Percentiles rank a stretch among this genome's conserved stretches.
Evolutionary conservation across 2,113 vertebrate species (phyloP).

Genomic region (Abramis brama): DNA sequence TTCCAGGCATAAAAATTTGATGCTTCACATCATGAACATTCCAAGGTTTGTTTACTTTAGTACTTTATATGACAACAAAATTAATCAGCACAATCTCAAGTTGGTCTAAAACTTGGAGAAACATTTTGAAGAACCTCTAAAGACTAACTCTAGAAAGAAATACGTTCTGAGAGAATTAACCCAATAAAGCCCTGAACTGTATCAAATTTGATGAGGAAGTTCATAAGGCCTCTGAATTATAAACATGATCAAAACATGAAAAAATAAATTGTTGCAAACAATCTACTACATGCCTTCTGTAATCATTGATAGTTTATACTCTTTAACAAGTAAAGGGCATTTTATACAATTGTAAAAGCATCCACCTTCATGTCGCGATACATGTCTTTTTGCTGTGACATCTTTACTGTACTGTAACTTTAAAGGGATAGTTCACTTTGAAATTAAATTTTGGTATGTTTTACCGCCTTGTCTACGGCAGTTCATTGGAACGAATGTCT

Average conservation of each 20-base stretch:
- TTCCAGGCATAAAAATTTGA: background rate
- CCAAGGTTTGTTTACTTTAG: constrained; percentile 36
- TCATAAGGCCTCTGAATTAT: background rate
- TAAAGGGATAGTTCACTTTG: too few relatives aligned
- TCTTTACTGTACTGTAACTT: too few relatives aligned
- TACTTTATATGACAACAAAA: background rate
- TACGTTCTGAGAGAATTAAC: background rate
- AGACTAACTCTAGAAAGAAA: background rate
- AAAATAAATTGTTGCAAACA: background rate
- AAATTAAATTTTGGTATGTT: too few relatives aligned
- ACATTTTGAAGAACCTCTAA: background rate
- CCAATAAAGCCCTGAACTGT: background rate
- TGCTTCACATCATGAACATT: background rate
- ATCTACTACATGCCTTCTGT: too few relatives aligned
- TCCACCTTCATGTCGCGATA: too few relatives aligned
- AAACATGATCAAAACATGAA: background rate
- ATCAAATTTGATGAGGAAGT: too few relatives aligned
- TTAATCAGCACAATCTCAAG: background rate
- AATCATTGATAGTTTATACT: too few relatives aligned
- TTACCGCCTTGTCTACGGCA: too few relatives aligned
- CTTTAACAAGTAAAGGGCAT: too few relatives aligned
- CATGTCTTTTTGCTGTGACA: too few relatives aligned
- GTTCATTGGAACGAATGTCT: too few relatives aligned
- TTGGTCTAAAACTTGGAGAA: background rate
- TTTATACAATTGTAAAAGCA: too few relatives aligned